Conservation (phyloP, 2,797 vertebrate species). For the Rousettus madagascariensis region DNA sequence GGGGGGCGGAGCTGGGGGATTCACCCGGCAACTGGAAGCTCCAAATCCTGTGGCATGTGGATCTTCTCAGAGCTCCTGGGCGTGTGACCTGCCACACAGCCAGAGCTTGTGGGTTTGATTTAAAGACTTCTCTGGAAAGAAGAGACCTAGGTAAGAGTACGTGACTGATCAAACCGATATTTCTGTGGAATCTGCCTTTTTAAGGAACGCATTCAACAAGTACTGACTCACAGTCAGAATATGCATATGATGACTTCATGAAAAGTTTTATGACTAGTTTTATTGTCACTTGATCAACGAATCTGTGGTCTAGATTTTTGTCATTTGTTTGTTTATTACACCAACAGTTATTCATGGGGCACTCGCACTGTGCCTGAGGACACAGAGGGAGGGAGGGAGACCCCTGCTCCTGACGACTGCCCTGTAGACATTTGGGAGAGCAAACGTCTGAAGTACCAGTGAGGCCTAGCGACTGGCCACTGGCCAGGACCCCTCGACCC, state of each 20-base stretch:
- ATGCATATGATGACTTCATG: background rate
- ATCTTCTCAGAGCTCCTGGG: background rate
- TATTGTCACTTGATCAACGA: background rate
- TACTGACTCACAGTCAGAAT: background rate
- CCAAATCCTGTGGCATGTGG: background rate
- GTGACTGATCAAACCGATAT: background rate
- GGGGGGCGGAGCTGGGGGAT: no score
- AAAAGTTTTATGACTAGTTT: background rate
- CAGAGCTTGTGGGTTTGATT: background rate
- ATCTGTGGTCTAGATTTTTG: background rate
- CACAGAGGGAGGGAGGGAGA: rapidly evolving
- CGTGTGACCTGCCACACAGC: no score
- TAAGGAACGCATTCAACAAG: background rate
- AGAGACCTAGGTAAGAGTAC: background rate
- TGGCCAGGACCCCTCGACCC: background rate
- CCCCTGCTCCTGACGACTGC: background rate
- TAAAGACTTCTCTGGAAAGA: background rate
- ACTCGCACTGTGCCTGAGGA: background rate
- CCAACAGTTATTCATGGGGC: rapidly evolving
- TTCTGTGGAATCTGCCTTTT: background rate
- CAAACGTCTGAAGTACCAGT: background rate
- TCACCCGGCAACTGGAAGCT: background rate
- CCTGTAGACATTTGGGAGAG: background rate
- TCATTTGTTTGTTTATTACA: background rate
- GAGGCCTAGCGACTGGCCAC: background rate